These are phyloP conservation scores for Drosophila nigromelanica DNA, from an alignment of 1,140 invertebrate genomes.

Conservation along the genomic window DNA sequence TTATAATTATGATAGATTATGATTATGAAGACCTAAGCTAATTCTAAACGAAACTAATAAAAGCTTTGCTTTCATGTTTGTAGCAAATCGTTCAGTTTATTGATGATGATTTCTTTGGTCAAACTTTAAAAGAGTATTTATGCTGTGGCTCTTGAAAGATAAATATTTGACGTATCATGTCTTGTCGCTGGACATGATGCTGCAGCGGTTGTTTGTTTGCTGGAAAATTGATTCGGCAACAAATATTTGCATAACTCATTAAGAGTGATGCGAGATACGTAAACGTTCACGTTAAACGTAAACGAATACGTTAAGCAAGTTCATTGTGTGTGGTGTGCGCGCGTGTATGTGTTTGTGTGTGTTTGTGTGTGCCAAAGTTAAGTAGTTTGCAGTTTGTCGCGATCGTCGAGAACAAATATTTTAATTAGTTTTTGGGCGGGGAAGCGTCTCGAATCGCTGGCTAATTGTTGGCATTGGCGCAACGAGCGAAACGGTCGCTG, in stretches of 20 bases:
- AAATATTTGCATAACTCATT: conserved; percentile 81
- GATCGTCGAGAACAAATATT: conserved; percentile 70
- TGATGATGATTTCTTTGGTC: no score
- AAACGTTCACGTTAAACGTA: conserved; percentile 5
- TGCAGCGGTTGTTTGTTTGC: conserved; percentile 40
- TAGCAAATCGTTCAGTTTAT: no score
- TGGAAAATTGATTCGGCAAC: conserved; percentile 61
- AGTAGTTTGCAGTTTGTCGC: conserved; percentile 56
- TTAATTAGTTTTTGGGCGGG: conserved; percentile 75
- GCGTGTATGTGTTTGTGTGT: conserved; percentile 3
- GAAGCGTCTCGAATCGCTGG: conserved; percentile 41
- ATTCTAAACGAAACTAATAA: no score
- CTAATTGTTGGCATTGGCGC: conserved; percentile 41
- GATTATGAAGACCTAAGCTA: no score
- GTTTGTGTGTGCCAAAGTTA: conserved; percentile 16
- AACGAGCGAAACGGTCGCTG: conserved; percentile 37
- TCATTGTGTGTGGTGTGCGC: conserved; percentile 12
- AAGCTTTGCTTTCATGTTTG: no score
- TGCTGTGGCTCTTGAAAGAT: not conserved
- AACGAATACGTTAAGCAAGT: conserved; percentile 22
- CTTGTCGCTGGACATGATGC: not conserved
- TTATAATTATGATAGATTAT: no score
- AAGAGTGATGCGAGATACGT: conserved; percentile 60
- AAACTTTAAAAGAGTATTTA: not conserved
- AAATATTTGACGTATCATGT: not conserved